Percentiles rank a stretch among this genome's conserved stretches.
phyloP scores from a whole-genome alignment of 1,140 invertebrate species.

The Geopemphigus sp. region DNA sequence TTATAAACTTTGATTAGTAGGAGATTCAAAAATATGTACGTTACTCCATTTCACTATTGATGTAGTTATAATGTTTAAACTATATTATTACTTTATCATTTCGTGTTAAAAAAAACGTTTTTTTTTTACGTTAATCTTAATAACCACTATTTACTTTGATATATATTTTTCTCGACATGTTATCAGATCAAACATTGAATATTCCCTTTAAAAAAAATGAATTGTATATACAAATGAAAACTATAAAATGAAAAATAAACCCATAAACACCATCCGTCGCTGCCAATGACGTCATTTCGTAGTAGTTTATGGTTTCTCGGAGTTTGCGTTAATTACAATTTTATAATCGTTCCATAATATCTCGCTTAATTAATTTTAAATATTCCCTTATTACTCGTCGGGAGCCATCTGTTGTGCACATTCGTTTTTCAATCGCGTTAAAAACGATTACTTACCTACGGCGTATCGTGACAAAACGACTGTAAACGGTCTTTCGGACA shows the following conservation, averaged over 20 bases:
- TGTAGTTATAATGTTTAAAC: not conserved
- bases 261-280: slow-evolving; percentile 7
- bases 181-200: slow-evolving; percentile 27
- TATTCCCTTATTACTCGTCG: not conserved
- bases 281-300: not conserved
- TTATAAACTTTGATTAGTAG: not conserved
- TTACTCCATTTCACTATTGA: not conserved
- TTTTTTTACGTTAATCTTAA: not conserved
- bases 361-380: not conserved
- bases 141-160: not conserved
- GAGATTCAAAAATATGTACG: not conserved
- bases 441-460: not conserved
- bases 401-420: not conserved
- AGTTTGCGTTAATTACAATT: not conserved
- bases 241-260: slow-evolving; percentile 20
- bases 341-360: slow-evolving; percentile 10
- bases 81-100: not conserved
- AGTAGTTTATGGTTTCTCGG: slow-evolving; percentile 15
- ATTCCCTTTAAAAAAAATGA: not conserved
- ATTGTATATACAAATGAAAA: not conserved
- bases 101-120: not conserved
- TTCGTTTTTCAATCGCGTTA: not conserved
- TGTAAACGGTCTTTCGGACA: too few relatives aligned
- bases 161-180: not conserved
- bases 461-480: too few relatives aligned